Evolutionary conservation across 92 coral and sea anemone species (phyloP).

Genomic region (Epizoanthus fatuus): DNA sequence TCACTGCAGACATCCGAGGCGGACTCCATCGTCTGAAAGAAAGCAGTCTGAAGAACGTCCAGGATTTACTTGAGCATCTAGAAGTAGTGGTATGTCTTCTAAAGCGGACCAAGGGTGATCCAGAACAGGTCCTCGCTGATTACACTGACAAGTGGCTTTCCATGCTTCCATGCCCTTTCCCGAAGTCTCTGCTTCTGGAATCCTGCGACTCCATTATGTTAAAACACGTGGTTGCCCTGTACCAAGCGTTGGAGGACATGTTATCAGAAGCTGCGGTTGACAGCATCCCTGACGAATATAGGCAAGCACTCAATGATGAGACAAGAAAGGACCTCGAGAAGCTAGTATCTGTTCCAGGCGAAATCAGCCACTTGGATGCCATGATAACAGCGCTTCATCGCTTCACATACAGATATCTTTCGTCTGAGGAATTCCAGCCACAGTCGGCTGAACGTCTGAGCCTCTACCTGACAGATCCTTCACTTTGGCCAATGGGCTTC

Average conservation of each 20-base stretch:
- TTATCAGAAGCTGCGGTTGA: conserved; percentile 87
- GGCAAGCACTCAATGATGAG: conserved; percentile 52
- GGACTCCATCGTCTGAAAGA: conserved; percentile 69
- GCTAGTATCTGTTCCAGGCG: conserved; percentile 25
- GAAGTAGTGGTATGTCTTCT: conserved; percentile 94
- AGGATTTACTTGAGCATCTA: conserved; percentile 85
- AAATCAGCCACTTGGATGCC: conserved; percentile 51
- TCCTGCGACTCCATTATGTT: conserved; percentile 81
- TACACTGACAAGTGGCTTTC: conserved; percentile 88
- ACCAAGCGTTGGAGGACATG: conserved; percentile 91
- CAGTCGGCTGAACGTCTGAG: conserved; percentile 66
- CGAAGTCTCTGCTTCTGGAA: conserved; percentile 79
- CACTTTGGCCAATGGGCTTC: conserved; percentile 88
- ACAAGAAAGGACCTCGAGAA: conserved; percentile 33
- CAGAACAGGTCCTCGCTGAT: conserved; percentile 73
- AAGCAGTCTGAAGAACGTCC: conserved; percentile 75
- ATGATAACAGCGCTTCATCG: conserved; percentile 85
- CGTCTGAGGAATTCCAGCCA: conserved; percentile 79
- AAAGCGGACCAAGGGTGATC: conserved; percentile 79
- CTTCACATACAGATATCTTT: conserved; percentile 92
- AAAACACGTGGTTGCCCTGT: conserved; percentile 89
- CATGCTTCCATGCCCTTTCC: conserved; percentile 83
- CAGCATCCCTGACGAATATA: conserved; percentile 74
- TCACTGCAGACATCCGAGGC: conserved; percentile 73
- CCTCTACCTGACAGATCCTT: conserved; percentile 79